Conservation (phyloP, 2,797 vertebrate genomes). For the Tapera naevia region DNA sequence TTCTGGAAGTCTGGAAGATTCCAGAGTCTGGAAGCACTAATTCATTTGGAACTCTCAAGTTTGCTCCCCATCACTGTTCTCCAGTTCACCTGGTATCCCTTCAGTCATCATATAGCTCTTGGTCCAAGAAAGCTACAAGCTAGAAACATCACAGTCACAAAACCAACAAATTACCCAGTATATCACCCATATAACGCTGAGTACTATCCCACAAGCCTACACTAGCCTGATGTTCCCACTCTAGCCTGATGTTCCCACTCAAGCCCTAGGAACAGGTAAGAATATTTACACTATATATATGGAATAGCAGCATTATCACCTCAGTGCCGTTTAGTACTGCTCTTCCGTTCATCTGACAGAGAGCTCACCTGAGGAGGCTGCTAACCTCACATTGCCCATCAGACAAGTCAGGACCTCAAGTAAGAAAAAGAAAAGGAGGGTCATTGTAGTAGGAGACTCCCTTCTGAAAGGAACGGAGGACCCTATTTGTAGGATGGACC, state of each 20-base stretch:
- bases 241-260: not conserved
- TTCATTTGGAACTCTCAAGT: not conserved
- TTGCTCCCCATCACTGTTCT: not conserved
- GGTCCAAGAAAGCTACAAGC: not conserved
- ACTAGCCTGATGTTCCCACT: not conserved
- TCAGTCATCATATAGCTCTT: not conserved
- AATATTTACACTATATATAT: not conserved
- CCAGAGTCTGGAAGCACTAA: not conserved
- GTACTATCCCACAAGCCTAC: not conserved
- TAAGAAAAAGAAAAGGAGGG: no score
- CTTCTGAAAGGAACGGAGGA: no score
- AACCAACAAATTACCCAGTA: not conserved
- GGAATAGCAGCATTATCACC: not conserved
- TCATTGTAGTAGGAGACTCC: no score
- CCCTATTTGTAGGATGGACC: no score
- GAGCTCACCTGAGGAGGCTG: no score
- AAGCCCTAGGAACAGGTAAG: not conserved
- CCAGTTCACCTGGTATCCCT: not conserved
- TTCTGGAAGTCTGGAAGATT: not conserved
- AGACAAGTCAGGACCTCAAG: no score
- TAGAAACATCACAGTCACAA: not conserved
- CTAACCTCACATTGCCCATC: no score
- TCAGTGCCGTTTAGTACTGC: not conserved
- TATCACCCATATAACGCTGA: not conserved
- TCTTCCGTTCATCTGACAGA: not conserved